Evolutionary conservation across 2,113 vertebrate genomes (phyloP).

Genomic region (Bombycilla garrulus): DNA sequence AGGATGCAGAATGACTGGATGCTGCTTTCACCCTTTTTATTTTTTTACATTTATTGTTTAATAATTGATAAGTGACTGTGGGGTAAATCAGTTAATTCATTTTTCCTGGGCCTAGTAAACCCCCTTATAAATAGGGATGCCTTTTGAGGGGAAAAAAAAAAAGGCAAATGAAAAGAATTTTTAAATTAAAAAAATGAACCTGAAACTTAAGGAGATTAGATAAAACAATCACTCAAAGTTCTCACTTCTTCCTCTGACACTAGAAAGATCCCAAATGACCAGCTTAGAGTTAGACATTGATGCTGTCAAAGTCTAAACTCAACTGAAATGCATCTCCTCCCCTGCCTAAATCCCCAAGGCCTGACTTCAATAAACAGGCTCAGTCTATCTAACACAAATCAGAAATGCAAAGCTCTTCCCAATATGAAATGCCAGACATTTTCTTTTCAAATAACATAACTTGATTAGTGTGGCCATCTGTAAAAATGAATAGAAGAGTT

Average conservation of each 20-base stretch:
- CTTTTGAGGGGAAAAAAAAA: not conserved
- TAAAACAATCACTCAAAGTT: not conserved
- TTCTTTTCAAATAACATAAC: not conserved
- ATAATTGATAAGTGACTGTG: not conserved
- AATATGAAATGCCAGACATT: not conserved
- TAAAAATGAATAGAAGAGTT: not conserved
- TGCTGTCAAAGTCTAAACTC: not conserved
- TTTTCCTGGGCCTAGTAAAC: not conserved
- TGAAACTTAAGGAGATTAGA: not conserved
- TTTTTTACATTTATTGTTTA: not conserved
- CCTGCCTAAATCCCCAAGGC: not conserved
- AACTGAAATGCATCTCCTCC: not conserved
- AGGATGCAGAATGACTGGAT: not conserved
- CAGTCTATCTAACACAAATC: not conserved
- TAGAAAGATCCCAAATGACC: not conserved
- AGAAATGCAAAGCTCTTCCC: not conserved
- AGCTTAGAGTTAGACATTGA: not conserved
- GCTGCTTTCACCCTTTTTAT: not conserved
- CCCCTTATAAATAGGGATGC: accelerated
- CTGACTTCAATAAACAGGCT: not conserved
- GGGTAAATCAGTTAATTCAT: not conserved
- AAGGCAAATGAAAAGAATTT: not conserved
- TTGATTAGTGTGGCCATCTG: not conserved
- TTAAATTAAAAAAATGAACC: not conserved
- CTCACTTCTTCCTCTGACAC: not conserved